A percentile compares a stretch with the other conserved stretches of the same genome.
Conservation (phyloP, 2,888 invertebrate genomes). For the Lochmaea crataegi region DNA sequence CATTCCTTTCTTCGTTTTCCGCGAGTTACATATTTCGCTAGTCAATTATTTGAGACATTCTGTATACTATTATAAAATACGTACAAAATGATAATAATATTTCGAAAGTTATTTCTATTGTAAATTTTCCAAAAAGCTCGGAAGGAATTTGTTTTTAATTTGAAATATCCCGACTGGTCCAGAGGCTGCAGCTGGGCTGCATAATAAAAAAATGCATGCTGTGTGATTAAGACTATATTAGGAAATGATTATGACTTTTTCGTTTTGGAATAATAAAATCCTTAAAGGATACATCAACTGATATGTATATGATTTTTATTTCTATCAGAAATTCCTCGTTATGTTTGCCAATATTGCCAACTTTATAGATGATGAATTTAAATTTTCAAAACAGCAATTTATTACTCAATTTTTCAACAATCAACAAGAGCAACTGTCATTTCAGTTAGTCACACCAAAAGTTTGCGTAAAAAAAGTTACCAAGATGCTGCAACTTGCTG, state of each 20-base stretch:
- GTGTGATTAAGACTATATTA: slow-evolving; percentile 20
- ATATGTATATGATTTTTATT: slow-evolving; percentile 8
- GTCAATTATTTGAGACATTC: too few species aligned
- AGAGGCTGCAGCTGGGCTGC: slow-evolving; percentile 12
- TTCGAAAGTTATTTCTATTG: too few species aligned
- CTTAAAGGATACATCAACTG: slow-evolving; percentile 19
- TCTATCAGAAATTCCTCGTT: neutral
- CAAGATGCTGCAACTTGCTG: too few species aligned
- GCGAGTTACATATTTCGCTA: neutral
- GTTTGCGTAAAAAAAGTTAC: too few species aligned
- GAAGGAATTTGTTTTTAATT: slow-evolving; percentile 2
- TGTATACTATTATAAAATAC: neutral
- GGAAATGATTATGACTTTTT: slow-evolving; percentile 23
- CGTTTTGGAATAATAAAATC: slow-evolving; percentile 30
- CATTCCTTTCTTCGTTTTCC: neutral
- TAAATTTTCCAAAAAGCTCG: too few species aligned
- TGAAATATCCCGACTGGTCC: slow-evolving; percentile 1
- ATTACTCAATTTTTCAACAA: too few species aligned
- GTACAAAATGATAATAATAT: neutral
- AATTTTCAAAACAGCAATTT: too few species aligned
- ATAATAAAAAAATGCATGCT: slow-evolving; percentile 11
- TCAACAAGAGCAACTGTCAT: too few species aligned
- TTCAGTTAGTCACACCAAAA: too few species aligned
- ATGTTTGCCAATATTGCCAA: too few species aligned
- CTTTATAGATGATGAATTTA: too few species aligned